Evolutionary conservation across 2,888 invertebrate genomes (phyloP).

Genomic region (Ornithoptera alexandrae): DNA sequence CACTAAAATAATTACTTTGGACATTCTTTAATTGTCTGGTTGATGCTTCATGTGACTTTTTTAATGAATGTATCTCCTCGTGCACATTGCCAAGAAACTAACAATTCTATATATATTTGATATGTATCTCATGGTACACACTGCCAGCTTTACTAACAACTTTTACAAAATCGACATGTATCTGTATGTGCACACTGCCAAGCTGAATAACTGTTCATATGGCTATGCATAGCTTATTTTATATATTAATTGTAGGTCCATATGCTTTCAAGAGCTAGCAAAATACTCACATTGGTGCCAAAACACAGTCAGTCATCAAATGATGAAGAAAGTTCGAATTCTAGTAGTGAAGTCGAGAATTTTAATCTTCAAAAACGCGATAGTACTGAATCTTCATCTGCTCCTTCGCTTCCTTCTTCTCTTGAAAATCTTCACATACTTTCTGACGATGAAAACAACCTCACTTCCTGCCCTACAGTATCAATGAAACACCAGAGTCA

Average conservation of each 20-base stretch:
- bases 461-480: conserved; percentile 26
- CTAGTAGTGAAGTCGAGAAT: conserved; percentile 5
- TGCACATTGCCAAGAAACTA: conserved; percentile 27
- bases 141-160: no score
- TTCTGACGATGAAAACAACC: conserved; percentile 34
- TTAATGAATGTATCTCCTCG: conserved; percentile 28
- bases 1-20: conserved; percentile 6
- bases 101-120: conserved; percentile 21
- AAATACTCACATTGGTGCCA: neutral
- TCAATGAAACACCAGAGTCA: conserved; percentile 16
- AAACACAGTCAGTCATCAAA: neutral
- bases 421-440: conserved; percentile 34
- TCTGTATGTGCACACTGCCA: no score
- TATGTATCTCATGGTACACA: neutral
- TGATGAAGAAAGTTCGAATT: neutral
- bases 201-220: no score
- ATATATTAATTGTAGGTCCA: neutral
- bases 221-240: no score
- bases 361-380: conserved; percentile 4
- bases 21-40: conserved; percentile 15
- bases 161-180: no score
- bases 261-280: neutral
- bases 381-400: conserved; percentile 22
- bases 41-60: conserved; percentile 28
- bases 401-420: conserved; percentile 31